A percentile compares a stretch with the other conserved stretches of the same genome.
Conservation (phyloP, 92 coral and sea anemone genomes). For the Porites lobata region DNA sequence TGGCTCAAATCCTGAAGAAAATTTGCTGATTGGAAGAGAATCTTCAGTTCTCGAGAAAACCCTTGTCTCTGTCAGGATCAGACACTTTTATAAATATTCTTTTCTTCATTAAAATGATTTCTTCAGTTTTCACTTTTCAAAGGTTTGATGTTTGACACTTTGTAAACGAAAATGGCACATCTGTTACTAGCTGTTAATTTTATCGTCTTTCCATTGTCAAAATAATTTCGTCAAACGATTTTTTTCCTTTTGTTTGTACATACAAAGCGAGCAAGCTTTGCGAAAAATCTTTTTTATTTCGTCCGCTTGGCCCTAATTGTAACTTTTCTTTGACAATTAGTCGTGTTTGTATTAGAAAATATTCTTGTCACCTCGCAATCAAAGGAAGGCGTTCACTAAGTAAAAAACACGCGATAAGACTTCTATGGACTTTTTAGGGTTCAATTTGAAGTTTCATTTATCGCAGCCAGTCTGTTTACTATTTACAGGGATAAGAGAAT, state of each 20-base stretch:
- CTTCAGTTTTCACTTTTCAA: conserved; percentile 43
- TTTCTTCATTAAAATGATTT: conserved; percentile 39
- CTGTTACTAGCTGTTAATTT: conserved; percentile 95
- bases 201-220: conserved; percentile 86
- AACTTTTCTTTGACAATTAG: conserved; percentile 96
- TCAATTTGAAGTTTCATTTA: conserved; percentile 72
- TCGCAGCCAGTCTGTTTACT: conserved; percentile 73
- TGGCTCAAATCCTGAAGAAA: conserved; percentile 44
- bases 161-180: conserved; percentile 97
- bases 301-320: conserved; percentile 87
- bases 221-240: conserved; percentile 84
- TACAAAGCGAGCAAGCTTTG: conserved; percentile 64
- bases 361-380: conserved; percentile 84
- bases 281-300: conserved; percentile 26
- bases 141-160: conserved; percentile 70
- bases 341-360: conserved; percentile 84
- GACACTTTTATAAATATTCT: conserved; percentile 49
- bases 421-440: conserved; percentile 66
- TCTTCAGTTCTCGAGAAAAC: conserved; percentile 22
- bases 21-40: conserved; percentile 41
- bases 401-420: conserved; percentile 80
- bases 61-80: conserved; percentile 44
- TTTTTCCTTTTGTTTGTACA: conserved; percentile 72
- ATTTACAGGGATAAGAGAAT: conserved; percentile 56
- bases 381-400: conserved; percentile 77